phyloP scores from a whole-genome alignment of 2,888 invertebrate genomes.

The Caenorhabditis parvicauda region DNA sequence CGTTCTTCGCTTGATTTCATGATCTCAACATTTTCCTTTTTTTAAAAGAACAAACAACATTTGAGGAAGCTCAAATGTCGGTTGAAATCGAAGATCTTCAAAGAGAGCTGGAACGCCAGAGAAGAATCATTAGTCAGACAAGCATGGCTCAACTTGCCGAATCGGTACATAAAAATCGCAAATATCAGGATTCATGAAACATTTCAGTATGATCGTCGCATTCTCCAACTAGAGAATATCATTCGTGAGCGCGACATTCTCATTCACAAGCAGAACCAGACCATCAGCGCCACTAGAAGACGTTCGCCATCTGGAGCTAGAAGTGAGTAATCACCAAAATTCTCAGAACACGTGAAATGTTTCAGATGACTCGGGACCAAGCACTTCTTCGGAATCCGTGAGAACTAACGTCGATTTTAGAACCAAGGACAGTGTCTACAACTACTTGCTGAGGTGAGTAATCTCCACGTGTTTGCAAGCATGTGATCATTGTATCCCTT shows the following conservation, averaged over 20 bases:
- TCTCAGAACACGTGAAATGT: neutral
- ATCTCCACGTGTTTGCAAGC: no score
- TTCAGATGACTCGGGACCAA: slow-evolving; percentile 21
- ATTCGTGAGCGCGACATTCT: slow-evolving; percentile 43
- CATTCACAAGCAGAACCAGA: slow-evolving; percentile 43
- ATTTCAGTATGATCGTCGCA: slow-evolving; percentile 41
- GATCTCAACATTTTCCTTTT: neutral
- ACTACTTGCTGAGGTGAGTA: no score
- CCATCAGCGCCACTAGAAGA: slow-evolving; percentile 38
- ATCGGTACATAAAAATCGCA: neutral
- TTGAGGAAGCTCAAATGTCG: slow-evolving; percentile 31
- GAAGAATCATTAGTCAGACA: slow-evolving; percentile 28
- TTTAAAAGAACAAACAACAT: neutral
- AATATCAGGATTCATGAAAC: neutral
- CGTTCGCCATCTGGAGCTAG: slow-evolving; percentile 24
- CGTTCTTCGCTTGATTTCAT: neutral
- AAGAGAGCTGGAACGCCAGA: slow-evolving; percentile 34
- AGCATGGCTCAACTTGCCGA: slow-evolving; percentile 33
- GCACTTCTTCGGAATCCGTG: slow-evolving; percentile 38
- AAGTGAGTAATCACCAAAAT: no score
- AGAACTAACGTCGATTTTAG: slow-evolving; percentile 21
- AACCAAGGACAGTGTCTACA: slow-evolving; percentile 14
- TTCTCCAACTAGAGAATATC: slow-evolving; percentile 39
- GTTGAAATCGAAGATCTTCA: slow-evolving; percentile 40
- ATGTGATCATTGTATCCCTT: no score